Conservation (phyloP, 2,113 vertebrate genomes). For the Sakesphorus luctuosus region DNA sequence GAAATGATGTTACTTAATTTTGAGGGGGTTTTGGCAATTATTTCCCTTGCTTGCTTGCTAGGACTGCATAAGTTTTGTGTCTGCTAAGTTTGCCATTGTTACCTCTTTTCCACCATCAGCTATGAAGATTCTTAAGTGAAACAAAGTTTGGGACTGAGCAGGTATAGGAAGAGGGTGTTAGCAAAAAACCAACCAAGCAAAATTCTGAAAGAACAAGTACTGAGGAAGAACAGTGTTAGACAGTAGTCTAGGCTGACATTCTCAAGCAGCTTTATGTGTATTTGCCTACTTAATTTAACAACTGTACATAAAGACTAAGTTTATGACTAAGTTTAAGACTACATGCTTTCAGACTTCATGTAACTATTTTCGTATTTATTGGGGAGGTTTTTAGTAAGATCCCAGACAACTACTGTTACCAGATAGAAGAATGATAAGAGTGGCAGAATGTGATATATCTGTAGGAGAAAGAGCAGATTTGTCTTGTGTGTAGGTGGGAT, state of each 20-base stretch:
- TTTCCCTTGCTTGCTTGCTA: neutral
- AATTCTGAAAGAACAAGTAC: neutral
- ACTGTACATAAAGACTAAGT: neutral
- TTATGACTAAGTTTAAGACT: neutral
- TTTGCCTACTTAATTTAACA: neutral
- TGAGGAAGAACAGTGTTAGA: neutral
- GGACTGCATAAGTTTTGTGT: neutral
- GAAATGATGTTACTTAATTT: neutral
- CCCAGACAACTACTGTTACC: neutral
- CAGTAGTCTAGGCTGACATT: neutral
- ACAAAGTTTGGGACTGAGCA: neutral
- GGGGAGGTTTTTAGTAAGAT: neutral
- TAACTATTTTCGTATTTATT: neutral
- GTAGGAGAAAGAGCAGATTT: neutral
- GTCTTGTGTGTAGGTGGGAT: neutral
- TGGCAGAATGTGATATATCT: fast-evolving
- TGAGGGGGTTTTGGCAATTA: neutral
- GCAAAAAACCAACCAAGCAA: neutral
- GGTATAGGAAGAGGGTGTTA: neutral
- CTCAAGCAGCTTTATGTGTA: neutral
- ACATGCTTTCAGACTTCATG: neutral
- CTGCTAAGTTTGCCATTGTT: neutral
- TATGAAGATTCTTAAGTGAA: neutral
- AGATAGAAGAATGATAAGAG: neutral
- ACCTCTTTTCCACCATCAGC: neutral